Percentiles rank a stretch among this genome's conserved stretches.
These are phyloP conservation scores for Promerops cafer DNA, from an alignment of 2,113 vertebrate species.

Conservation along the genomic window DNA sequence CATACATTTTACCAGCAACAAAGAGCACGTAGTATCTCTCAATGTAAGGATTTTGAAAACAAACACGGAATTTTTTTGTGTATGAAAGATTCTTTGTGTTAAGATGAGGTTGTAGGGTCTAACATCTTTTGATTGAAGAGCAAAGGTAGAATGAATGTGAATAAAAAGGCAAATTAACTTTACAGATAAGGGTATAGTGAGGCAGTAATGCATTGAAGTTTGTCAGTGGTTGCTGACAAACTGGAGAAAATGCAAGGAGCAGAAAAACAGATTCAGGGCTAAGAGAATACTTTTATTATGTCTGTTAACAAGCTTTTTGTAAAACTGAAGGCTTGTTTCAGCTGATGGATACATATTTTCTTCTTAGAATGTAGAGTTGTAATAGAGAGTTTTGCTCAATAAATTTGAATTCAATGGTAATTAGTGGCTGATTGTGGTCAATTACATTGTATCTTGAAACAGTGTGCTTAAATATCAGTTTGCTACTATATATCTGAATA, in stretches of 20 bases:
- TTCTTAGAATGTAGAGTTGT: neutral
- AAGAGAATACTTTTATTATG: neutral
- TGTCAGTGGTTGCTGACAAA: neutral
- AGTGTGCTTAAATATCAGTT: neutral
- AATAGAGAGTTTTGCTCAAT: neutral
- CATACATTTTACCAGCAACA: neutral
- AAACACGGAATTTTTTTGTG: neutral
- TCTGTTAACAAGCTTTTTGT: neutral
- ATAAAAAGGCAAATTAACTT: neutral
- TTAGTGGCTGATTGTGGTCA: neutral
- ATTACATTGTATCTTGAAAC: neutral
- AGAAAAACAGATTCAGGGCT: neutral
- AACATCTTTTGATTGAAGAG: neutral
- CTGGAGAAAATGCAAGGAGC: neutral
- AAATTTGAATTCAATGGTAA: neutral
- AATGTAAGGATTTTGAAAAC: neutral
- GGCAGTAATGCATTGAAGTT: neutral
- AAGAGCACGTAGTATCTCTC: neutral
- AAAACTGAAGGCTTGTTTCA: neutral
- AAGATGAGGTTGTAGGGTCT: neutral
- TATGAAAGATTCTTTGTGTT: neutral
- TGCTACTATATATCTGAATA: neutral
- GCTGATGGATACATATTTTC: accelerated
- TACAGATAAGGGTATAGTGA: neutral
- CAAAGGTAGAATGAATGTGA: neutral